Conservation (phyloP, 2,797 vertebrate species). For the Lutjanus argentimaculatus region DNA sequence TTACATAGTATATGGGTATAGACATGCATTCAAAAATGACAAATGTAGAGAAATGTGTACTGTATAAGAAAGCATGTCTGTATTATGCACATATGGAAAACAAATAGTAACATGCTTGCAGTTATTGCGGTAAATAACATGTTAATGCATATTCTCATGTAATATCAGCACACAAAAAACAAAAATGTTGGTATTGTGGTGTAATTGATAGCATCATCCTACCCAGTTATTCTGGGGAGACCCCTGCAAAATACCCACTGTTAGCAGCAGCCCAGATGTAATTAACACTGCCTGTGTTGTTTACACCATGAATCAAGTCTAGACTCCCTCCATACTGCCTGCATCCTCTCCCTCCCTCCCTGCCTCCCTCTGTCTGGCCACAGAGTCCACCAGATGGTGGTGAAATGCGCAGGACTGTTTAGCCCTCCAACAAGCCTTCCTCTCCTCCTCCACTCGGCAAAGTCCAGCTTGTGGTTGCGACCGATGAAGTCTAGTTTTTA, state of each 20-base stretch:
- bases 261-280: constrained; percentile 64
- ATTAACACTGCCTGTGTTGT: constrained; percentile 72
- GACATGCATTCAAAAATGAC: not conserved
- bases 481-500: constrained; percentile 12
- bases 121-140: not conserved
- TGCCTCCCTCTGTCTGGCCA: constrained; percentile 37
- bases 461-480: constrained; percentile 20
- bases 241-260: constrained; percentile 44
- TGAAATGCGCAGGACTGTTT: constrained; percentile 44
- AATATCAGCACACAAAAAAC: not conserved
- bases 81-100: not conserved
- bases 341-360: constrained; percentile 26
- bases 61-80: too few species aligned
- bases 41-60: not conserved
- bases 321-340: constrained; percentile 50
- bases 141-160: not conserved
- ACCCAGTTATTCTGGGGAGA: constrained; percentile 25
- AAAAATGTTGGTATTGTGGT: not conserved
- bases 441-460: constrained; percentile 21
- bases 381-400: constrained; percentile 68
- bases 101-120: not conserved
- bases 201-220: constrained; percentile 24
- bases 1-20: not conserved
- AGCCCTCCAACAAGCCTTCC: constrained; percentile 37
- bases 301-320: constrained; percentile 68